Conservation (phyloP, 2,797 vertebrate genomes). For the Phylloscopus collybita region DNA sequence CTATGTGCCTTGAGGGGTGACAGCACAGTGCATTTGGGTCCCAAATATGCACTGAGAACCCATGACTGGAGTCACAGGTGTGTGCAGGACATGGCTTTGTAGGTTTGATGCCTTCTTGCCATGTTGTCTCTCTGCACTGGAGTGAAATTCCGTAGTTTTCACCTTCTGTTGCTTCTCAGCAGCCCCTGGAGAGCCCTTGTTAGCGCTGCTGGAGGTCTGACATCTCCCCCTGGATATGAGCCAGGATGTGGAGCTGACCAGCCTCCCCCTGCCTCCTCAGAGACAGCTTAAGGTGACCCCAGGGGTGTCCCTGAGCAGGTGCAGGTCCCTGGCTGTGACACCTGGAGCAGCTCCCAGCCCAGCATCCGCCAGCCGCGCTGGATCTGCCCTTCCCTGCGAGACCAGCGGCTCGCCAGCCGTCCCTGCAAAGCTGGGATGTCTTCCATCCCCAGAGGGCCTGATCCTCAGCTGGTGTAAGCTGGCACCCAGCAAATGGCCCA, state of each 20-base stretch:
- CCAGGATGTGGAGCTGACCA: neutral
- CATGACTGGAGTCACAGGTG: neutral
- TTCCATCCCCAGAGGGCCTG: neutral
- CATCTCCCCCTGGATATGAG: fast-evolving
- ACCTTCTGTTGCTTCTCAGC: neutral
- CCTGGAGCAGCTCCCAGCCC: neutral
- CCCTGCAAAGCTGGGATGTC: neutral
- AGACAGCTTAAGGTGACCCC: fast-evolving
- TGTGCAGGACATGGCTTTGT: neutral
- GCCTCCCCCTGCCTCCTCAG: neutral
- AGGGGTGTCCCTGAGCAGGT: neutral
- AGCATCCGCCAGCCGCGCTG: fast-evolving
- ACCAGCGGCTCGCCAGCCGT: fast-evolving
- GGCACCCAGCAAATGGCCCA: conserved; percentile 2
- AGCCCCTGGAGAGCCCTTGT: neutral
- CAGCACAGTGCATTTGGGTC: fast-evolving
- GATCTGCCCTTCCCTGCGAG: fast-evolving
- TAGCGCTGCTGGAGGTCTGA: neutral
- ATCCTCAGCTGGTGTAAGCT: conserved; percentile 23
- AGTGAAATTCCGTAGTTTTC: fast-evolving
- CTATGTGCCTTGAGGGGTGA: fast-evolving
- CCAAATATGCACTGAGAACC: neutral
- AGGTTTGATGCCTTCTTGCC: neutral
- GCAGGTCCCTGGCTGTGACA: neutral
- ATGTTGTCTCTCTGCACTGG: fast-evolving